Percentiles rank a stretch among this genome's conserved stretches.
Conservation (phyloP, 1,140 invertebrate species). For the Agrilus planipennis region DNA sequence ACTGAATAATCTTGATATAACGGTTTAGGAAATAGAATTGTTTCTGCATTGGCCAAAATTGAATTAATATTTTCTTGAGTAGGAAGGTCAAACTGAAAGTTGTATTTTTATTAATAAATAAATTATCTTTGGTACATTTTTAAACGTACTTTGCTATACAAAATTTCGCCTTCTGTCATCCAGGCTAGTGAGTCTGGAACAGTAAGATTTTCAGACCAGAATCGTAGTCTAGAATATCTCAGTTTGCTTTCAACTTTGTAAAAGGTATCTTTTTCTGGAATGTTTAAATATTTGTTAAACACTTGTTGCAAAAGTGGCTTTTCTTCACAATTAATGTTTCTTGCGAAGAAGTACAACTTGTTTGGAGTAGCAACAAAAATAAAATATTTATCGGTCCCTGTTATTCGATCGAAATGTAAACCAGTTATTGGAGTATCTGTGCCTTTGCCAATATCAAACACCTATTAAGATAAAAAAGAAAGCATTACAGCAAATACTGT, state of each 20-base stretch:
- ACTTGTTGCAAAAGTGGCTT: constrained; percentile 69
- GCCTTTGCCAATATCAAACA: constrained; percentile 76
- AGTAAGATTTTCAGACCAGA: constrained; percentile 57
- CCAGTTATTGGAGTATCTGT: constrained; percentile 70
- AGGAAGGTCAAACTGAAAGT: constrained; percentile 5
- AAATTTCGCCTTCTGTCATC: constrained; percentile 67
- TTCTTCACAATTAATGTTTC: constrained; percentile 58
- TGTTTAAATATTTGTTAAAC: constrained; percentile 68
- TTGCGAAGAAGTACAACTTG: constrained; percentile 77
- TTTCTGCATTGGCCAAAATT: constrained; percentile 7
- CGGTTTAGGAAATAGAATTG: constrained; percentile 25
- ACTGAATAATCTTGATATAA: constrained; percentile 25
- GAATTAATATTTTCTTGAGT: constrained; percentile 5
- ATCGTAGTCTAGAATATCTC: constrained; percentile 67
- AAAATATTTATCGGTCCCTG: constrained; percentile 56
- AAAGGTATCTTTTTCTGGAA: constrained; percentile 56
- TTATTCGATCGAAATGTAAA: constrained; percentile 67
- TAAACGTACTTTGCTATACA: constrained; percentile 48
- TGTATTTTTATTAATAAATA: background rate
- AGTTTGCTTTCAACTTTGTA: constrained; percentile 64
- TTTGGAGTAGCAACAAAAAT: constrained; percentile 76
- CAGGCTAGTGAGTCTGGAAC: constrained; percentile 71
- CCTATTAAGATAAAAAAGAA: constrained; percentile 38
- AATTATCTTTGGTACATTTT: background rate
- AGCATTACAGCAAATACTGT: background rate